Conservation (phyloP, 2,113 vertebrate species). For the Pangasianodon gigas region DNA sequence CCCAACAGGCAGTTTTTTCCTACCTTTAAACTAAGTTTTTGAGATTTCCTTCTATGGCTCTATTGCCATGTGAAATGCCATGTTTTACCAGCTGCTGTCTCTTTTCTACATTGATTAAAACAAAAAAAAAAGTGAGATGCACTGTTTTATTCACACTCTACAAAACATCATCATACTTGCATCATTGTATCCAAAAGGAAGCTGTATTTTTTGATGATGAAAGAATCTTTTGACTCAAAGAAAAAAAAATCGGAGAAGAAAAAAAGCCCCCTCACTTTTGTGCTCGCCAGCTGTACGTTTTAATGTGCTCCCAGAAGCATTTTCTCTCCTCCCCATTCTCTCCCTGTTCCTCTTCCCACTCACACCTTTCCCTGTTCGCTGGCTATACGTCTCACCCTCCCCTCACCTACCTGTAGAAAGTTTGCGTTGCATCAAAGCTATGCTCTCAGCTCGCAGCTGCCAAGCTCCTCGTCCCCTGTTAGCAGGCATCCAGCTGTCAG, state of each 20-base stretch:
- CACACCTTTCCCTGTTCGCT: slow-evolving; percentile 68
- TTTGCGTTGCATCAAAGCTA: slow-evolving; percentile 81
- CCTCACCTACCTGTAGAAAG: slow-evolving; percentile 81
- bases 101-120: slow-evolving; percentile 54
- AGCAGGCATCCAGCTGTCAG: slow-evolving; percentile 95
- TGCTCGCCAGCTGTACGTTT: slow-evolving; percentile 69
- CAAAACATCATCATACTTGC: slow-evolving; percentile 70
- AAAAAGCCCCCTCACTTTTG: slow-evolving; percentile 60
- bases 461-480: slow-evolving; percentile 87
- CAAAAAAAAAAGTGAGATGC: slow-evolving; percentile 38
- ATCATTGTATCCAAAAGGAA: slow-evolving; percentile 67
- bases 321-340: slow-evolving; percentile 58
- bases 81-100: slow-evolving; percentile 40
- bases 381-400: slow-evolving; percentile 71
- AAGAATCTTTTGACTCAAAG: slow-evolving; percentile 68
- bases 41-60: slow-evolving; percentile 14
- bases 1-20: slow-evolving; percentile 34
- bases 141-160: slow-evolving; percentile 57
- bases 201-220: slow-evolving; percentile 67
- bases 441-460: slow-evolving; percentile 85
- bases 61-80: slow-evolving; percentile 17
- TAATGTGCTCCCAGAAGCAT: slow-evolving; percentile 71
- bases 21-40: slow-evolving; percentile 35
- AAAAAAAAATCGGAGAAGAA: slow-evolving; percentile 46
- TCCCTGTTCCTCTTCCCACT: slow-evolving; percentile 63